Conservation (phyloP, 2,797 vertebrate genomes). For the Heterohyrax brucei region DNA sequence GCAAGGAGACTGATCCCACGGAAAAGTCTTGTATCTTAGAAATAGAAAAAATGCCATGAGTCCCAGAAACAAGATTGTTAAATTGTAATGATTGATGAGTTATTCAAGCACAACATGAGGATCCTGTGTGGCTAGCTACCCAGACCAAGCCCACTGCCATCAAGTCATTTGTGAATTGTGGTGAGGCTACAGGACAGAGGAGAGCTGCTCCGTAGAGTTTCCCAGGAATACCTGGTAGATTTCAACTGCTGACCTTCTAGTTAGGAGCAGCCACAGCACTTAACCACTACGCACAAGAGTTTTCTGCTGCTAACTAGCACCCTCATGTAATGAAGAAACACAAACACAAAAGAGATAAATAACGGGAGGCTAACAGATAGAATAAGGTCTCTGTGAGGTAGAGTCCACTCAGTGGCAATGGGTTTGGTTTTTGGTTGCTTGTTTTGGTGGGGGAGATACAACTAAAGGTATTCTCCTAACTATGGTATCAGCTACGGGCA, state of each 20-base stretch:
- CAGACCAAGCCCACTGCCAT: too few species aligned
- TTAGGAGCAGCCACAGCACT: too few species aligned
- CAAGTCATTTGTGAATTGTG: too few species aligned
- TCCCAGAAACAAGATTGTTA: conserved; percentile 18
- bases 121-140: neutral
- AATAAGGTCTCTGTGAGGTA: too few species aligned
- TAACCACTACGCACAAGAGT: too few species aligned
- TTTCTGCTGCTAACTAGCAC: neutral
- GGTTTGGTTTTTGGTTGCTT: too few species aligned
- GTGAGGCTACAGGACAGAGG: too few species aligned
- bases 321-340: neutral
- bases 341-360: neutral
- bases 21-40: neutral
- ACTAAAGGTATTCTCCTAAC: neutral
- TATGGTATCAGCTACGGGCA: neutral
- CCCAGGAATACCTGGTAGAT: too few species aligned
- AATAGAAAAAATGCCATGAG: neutral
- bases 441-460: too few species aligned
- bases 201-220: too few species aligned
- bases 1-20: neutral
- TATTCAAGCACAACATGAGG: neutral
- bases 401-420: too few species aligned
- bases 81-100: neutral
- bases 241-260: too few species aligned
- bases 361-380: neutral